Percentiles rank a stretch among this genome's conserved stretches.
Evolutionary conservation across 2,888 invertebrate genomes (phyloP).

Genomic region (Branchipolynoe longqiensis): DNA sequence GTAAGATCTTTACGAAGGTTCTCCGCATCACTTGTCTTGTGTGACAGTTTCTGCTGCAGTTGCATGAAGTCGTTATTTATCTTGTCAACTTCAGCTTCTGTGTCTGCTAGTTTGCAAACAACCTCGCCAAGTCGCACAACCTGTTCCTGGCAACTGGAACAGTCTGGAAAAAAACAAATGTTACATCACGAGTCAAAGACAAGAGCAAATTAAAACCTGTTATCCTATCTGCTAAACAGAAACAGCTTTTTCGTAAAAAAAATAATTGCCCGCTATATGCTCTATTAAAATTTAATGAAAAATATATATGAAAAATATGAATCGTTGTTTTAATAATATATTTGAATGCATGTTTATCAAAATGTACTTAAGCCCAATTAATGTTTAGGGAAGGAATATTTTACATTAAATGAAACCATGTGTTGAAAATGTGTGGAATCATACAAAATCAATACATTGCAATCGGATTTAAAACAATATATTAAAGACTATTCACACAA

Average conservation of each 20-base stretch:
- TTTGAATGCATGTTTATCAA: too few species aligned
- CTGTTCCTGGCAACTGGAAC: constrained; percentile 42
- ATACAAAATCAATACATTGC: too few species aligned
- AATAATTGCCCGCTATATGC: too few species aligned
- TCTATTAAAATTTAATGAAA: not conserved
- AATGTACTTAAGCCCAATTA: too few species aligned
- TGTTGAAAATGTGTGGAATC: too few species aligned
- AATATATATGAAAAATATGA: not conserved
- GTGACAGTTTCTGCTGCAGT: constrained; percentile 47
- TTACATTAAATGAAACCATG: too few species aligned
- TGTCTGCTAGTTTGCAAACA: constrained; percentile 57
- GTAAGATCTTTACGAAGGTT: not conserved
- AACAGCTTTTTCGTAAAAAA: too few species aligned
- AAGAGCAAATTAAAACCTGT: too few species aligned
- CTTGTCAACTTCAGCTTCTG: constrained; percentile 63
- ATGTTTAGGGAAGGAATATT: too few species aligned
- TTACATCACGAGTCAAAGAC: constrained; percentile 35
- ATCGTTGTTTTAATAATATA: not conserved
- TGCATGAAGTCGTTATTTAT: constrained; percentile 55
- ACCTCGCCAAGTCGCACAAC: constrained; percentile 22
- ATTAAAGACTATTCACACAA: too few species aligned
- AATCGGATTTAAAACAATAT: too few species aligned
- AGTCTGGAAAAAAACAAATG: constrained; percentile 57
- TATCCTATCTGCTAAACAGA: too few species aligned
- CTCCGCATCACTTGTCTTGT: constrained; percentile 21